Base-by-base conservation (phyloP, 2,113 vertebrate species). In the Cariama cristata region DNA sequence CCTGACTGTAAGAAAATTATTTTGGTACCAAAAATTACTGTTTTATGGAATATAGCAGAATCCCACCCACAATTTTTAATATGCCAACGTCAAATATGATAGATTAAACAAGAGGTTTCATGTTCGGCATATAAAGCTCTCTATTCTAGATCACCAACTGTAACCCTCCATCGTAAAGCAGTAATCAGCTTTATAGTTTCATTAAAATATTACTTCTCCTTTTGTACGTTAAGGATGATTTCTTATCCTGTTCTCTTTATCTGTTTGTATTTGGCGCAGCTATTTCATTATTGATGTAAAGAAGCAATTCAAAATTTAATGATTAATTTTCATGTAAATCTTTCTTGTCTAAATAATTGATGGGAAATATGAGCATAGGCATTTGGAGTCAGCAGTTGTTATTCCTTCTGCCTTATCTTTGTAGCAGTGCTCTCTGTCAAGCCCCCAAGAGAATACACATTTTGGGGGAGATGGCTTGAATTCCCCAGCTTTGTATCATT, bases 281-380 rank as follows among this genome's bases (percentile, higher is more conserved):
- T 90, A 88, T 95, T 98, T 94, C 81, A 98, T 98, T 98, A 98
- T 94, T 98, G 96, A 98, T 97, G 98, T 89, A 97, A 97, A 97
- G 96, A 88, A 97, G 97, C 94, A 93, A 97, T 96, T 98, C 96
- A 93, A 84, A 96, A 95, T 96, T 96, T 94, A 96, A 86, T 91
- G 92, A 98, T 98, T 98, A 97, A 98, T 98, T 98, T 98, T 98
- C 97, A 98, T 96, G 93, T 93, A 97, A 95, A 96, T 94, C 91
- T 98, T 97, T 95, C 95, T 94, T 64, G 44, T 79, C 75, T 98
- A 96, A 98, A 98, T 98, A 98, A 98, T 97, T 98, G 96, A 98
- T 98, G 94, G 95, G 64, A 86, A 89, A 55, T 74, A 97, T 44
- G 92, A 98, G 96, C 95, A 91, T 24, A 97, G 95, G 69, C 79